Conservation (phyloP, 2,888 invertebrate genomes). For the Polietes domitor region DNA sequence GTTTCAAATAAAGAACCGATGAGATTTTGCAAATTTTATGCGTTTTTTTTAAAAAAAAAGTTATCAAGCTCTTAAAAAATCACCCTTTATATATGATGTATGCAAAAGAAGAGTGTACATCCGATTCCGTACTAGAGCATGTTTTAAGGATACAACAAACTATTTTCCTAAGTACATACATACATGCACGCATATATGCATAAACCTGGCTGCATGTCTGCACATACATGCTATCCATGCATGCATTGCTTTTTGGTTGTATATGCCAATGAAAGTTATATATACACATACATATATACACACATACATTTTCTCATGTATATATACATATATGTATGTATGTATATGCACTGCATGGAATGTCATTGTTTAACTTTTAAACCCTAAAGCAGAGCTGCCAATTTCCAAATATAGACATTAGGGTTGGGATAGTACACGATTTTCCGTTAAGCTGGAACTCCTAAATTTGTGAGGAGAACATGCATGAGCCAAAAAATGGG, state of each 20-base stretch:
- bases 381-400: not conserved
- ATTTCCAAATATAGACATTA: not conserved
- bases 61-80: no score
- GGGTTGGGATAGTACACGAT: no score
- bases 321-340: slow-evolving; percentile 33
- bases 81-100: slow-evolving; percentile 56
- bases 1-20: no score
- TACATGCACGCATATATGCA: slow-evolving; percentile 72
- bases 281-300: slow-evolving; percentile 48
- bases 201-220: slow-evolving; percentile 63
- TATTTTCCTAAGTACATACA: slow-evolving; percentile 32
- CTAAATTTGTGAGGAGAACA: no score
- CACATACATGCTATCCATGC: slow-evolving; percentile 54
- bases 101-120: not conserved
- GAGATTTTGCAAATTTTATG: no score
- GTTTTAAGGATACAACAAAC: not conserved
- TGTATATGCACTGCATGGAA: slow-evolving; percentile 4
- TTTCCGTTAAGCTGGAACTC: no score
- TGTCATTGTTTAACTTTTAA: slow-evolving; percentile 1
- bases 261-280: no score
- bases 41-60: no score
- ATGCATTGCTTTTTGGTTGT: no score
- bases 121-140: not conserved
- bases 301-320: slow-evolving; percentile 18
- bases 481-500: no score